Base-by-base conservation (phyloP, 2,113 vertebrate species). In the Chaenocephalus aceratus region DNA sequence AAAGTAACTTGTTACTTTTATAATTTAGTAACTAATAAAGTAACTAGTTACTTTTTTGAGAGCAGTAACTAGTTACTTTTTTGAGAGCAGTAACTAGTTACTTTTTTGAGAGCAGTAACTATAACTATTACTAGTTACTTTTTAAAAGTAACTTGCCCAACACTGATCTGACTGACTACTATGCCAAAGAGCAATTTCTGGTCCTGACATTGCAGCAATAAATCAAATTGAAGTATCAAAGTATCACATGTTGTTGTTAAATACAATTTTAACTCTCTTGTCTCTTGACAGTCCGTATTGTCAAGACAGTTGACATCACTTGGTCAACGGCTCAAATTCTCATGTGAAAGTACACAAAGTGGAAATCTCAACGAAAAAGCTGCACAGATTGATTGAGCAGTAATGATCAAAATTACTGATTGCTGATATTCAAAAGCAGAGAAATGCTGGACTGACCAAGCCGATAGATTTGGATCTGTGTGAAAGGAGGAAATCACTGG, bases 401-500 rank as follows among this genome's bases (percentile, higher is more conserved):
- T 36, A 14, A 44, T 46, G 52, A 60, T 15, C 14, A 69, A 41
- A 34, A 59, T 12, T 0, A 63, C 30, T 11, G 21, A 46, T 51
- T 4, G 1, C 7, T 52, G 30, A 30, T 30, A 30, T 46, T 66
- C 41, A 18, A 21, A 10, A 16, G 15, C 48, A 30, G 36, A 56
- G 18, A 72, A 72, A 45, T 51, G 5, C 54, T 30, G n/a, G 10
- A 23, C 53, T 18, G 66, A 70, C 11, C 1, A 8, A 56, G 64
- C 26, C 16, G 15, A 56, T 41, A 52, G 45, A 57, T 68, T 51
- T 54, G 1, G 10, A 70, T 14, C 49, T 16, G 4, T 77, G 76
- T 74, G 34, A 85, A 87, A 76, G 68, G 0, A 85, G 69, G 66
- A 63, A 69, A 73, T 79, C 15, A 9, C 26, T 53, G 6, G 36